These are phyloP conservation scores for Caenorhabditis inopinata DNA, from an alignment of 1,140 invertebrate genomes.

Conservation along the genomic window DNA sequence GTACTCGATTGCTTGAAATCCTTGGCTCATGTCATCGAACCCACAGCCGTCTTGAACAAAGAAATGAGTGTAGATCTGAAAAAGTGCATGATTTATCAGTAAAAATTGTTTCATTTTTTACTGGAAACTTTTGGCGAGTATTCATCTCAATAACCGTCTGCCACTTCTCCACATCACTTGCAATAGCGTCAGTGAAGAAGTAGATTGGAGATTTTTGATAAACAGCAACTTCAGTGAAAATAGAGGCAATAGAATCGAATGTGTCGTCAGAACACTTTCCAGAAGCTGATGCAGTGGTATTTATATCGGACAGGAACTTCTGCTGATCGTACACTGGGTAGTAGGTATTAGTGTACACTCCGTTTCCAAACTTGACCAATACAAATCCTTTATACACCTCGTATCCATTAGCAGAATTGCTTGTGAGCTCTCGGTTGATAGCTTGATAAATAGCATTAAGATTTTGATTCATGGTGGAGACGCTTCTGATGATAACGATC, in stretches of 20 bases:
- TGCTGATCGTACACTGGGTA: not conserved
- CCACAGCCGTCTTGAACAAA: slow-evolving; percentile 36
- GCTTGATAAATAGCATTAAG: slow-evolving; percentile 35
- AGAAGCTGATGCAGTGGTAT: not conserved
- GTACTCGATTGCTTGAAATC: slow-evolving; percentile 40
- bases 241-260: slow-evolving; percentile 42
- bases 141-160: slow-evolving; percentile 43
- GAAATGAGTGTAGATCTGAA: slow-evolving; percentile 46
- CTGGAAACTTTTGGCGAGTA: slow-evolving; percentile 46
- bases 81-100: not conserved
- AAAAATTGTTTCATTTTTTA: not conserved
- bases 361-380: slow-evolving; percentile 45
- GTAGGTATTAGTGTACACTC: not conserved
- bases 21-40: slow-evolving; percentile 41
- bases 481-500: slow-evolving; percentile 44
- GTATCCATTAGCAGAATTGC: not conserved
- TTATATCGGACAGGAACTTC: slow-evolving; percentile 25
- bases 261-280: slow-evolving; percentile 41
- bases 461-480: slow-evolving; percentile 34
- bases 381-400: slow-evolving; percentile 43
- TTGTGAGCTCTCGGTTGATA: slow-evolving; percentile 34
- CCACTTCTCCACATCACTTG: slow-evolving; percentile 44
- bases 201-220: slow-evolving; percentile 50
- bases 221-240: slow-evolving; percentile 20
- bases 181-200: slow-evolving; percentile 49